Evolutionary conservation across 2,888 invertebrate species (phyloP).

Genomic region (Ommatoiulus sabulosus): DNA sequence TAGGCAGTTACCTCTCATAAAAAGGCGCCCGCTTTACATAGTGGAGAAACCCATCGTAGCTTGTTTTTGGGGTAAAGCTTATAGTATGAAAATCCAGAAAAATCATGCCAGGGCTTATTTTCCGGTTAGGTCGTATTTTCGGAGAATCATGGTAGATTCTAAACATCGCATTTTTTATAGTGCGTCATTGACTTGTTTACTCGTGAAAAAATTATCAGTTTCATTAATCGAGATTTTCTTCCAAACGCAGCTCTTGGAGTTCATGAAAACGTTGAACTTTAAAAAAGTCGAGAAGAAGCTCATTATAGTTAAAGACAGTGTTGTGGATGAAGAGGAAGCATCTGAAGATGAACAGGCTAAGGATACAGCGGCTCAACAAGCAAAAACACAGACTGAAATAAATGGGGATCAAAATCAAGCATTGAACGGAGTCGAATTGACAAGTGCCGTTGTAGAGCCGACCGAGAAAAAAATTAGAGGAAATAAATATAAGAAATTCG

Average conservation of each 20-base stretch:
- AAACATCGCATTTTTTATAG: no score
- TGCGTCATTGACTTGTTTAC: no score
- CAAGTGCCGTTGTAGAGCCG: neutral
- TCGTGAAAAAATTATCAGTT: no score
- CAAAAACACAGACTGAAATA: neutral
- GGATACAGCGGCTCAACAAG: neutral
- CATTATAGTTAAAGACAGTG: slow-evolving; percentile 13
- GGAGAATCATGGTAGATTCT: no score
- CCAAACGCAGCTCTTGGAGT: neutral
- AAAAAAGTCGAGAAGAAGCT: slow-evolving; percentile 14
- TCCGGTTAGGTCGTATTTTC: no score
- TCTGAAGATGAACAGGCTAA: neutral
- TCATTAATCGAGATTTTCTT: neutral
- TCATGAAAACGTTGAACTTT: neutral
- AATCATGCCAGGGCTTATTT: no score
- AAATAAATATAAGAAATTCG: slow-evolving; percentile 19
- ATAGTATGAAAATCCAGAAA: no score
- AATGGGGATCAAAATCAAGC: neutral
- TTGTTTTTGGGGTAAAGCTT: no score
- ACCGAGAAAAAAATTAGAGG: slow-evolving; percentile 26
- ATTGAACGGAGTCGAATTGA: neutral
- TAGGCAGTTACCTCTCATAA: no score
- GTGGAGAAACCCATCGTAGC: no score
- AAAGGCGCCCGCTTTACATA: no score
- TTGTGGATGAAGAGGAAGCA: neutral